Base-by-base conservation (phyloP, 1,140 invertebrate species). In the Limonius californicus region DNA sequence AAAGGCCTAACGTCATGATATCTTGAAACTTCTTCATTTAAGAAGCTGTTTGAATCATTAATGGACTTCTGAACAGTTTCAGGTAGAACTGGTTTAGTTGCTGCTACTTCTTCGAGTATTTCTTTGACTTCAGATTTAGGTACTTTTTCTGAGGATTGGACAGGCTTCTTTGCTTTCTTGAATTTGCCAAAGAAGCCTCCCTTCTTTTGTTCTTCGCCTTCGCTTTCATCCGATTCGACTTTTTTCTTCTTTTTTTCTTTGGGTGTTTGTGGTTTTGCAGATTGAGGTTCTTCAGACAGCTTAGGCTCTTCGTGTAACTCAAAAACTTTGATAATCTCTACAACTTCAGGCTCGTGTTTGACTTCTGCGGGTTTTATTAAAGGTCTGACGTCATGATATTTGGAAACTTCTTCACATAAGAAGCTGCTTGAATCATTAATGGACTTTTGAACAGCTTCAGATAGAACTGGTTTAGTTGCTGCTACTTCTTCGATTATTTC, bases 401-500 rank as follows among this genome's bases (percentile, higher is more conserved):
- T 18, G 2, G 60, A 27, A 43, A 70, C 21, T 58, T 68, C 68
- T 20, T 64, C 23, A 43, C 21, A 35, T 16, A 69, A 30, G 35
- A 69, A 69, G 21, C 59, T 54, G n/a, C 45, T 11, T 14, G 58
- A 54, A 11, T 54, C 50, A 39, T 7, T 11, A 2, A 14, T 39
- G 1, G 7, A 2, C n/a, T 9, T 9, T 2, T 11, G 2, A 12
- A 39, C 35, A 11, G 7, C 59, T 21, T 54, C 20, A 1, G 60
- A 61, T 2, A 18, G 32, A 19, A 6, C 11, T 23, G 1, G 60
- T 3, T 43, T 32, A 35, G n/a, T 14, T 16, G 15, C 35, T 12
- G n/a, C 35, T 12, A 39, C n/a, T 6, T 39, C n/a, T 9, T 14
- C n/a, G 27, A 47, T 61, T 6, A n/a, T 7, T 14, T 61, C 16